Conservation (phyloP, 2,113 vertebrate species). For the Puntigrus tetrazona region DNA sequence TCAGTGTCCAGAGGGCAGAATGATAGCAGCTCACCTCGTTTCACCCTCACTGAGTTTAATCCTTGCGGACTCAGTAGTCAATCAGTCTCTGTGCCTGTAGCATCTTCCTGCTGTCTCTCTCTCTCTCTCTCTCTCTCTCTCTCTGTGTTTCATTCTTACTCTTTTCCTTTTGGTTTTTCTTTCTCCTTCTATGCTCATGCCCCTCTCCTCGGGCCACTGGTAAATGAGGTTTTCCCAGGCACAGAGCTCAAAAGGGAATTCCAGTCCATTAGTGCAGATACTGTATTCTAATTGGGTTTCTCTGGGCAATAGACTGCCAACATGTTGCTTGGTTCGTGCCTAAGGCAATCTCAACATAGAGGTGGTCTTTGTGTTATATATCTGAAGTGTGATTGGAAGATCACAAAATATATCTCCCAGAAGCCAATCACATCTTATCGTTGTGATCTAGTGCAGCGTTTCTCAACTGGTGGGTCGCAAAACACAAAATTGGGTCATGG, state of each 20-base stretch:
- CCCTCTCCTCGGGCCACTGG: slow-evolving; percentile 72
- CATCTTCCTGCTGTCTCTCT: slow-evolving; percentile 6
- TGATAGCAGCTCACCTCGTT: slow-evolving; percentile 27
- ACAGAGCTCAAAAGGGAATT: slow-evolving; percentile 75
- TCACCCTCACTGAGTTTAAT: slow-evolving; percentile 42
- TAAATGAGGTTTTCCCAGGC: slow-evolving; percentile 77
- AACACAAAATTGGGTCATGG: neutral
- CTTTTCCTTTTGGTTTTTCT: slow-evolving; percentile 53
- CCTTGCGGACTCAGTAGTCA: slow-evolving; percentile 43
- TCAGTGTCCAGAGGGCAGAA: slow-evolving; percentile 36
- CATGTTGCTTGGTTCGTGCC: slow-evolving; percentile 70
- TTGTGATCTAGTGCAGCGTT: neutral
- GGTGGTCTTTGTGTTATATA: slow-evolving; percentile 5
- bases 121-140: slow-evolving; percentile 61
- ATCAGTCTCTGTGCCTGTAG: slow-evolving; percentile 42
- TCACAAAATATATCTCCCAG: neutral
- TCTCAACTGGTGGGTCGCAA: neutral
- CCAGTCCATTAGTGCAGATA: slow-evolving; percentile 75
- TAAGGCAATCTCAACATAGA: slow-evolving; percentile 41
- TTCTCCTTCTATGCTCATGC: slow-evolving; percentile 56
- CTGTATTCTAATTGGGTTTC: slow-evolving; percentile 74
- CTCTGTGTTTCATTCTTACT: slow-evolving; percentile 61
- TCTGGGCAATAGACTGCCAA: slow-evolving; percentile 65
- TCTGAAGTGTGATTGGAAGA: slow-evolving; percentile 36
- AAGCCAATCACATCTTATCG: slow-evolving; percentile 23